Percentiles rank a stretch among this genome's conserved stretches.
Evolutionary conservation across 2,113 vertebrate species (phyloP).

Genomic region (Ptyas mucosa): DNA sequence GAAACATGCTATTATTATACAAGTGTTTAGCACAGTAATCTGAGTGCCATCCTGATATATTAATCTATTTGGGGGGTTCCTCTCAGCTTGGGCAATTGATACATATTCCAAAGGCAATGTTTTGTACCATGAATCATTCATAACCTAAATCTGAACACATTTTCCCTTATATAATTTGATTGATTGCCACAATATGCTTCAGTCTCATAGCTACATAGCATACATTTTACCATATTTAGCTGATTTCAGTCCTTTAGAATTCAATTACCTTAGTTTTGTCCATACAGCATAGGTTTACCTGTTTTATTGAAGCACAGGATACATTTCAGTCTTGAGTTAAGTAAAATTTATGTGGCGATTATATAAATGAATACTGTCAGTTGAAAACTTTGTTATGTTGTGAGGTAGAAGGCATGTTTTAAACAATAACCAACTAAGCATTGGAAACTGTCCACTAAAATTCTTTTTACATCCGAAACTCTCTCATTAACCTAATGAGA

Average conservation of each 20-base stretch:
- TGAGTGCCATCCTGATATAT: background rate
- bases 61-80: slow-evolving; percentile 8
- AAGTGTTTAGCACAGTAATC: background rate
- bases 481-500: slow-evolving; percentile 21
- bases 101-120: slow-evolving; percentile 20
- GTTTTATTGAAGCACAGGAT: slow-evolving; percentile 23
- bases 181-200: slow-evolving; percentile 14
- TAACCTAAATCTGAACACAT: background rate
- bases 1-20: background rate
- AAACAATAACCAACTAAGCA: slow-evolving; percentile 1
- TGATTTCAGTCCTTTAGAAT: slow-evolving; percentile 38
- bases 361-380: slow-evolving; percentile 31
- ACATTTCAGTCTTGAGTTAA: slow-evolving; percentile 12
- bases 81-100: background rate
- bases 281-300: background rate
- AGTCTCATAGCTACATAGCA: background rate
- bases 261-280: slow-evolving; percentile 18
- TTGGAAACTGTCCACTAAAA: slow-evolving; percentile 19
- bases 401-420: slow-evolving; percentile 20
- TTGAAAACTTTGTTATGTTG: slow-evolving; percentile 10
- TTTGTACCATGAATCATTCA: slow-evolving; percentile 7
- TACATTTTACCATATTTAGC: slow-evolving; percentile 24
- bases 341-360: slow-evolving; percentile 33
- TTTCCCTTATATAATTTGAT: slow-evolving; percentile 9
- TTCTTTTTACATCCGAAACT: slow-evolving; percentile 12